A percentile compares a stretch with the other conserved stretches of the same genome.
phyloP scores from a whole-genome alignment of 2,113 vertebrate species.

The Mormyrus lacerda region DNA sequence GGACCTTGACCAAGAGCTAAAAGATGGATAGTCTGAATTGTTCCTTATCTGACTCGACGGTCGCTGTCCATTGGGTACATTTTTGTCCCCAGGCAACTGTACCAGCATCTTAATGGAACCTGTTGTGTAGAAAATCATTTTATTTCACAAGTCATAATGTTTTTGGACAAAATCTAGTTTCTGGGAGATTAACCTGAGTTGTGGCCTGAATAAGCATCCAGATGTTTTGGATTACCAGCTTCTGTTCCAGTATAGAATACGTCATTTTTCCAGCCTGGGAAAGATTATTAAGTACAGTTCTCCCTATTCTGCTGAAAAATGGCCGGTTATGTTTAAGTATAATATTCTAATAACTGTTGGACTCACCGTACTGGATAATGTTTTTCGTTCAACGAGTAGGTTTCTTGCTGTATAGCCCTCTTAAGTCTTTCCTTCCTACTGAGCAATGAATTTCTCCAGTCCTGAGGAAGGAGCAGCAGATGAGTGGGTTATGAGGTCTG shows the following conservation, averaged over 20 bases:
- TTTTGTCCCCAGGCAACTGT: neutral
- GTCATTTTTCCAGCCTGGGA: neutral
- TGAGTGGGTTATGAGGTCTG: neutral
- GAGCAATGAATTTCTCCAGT: neutral
- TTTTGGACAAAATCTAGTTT: neutral
- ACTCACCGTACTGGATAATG: neutral
- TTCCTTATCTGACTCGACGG: neutral
- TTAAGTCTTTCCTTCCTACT: neutral
- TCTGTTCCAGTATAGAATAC: neutral
- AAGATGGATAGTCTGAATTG: neutral
- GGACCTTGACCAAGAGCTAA: neutral
- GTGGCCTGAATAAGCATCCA: neutral
- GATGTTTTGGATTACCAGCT: neutral
- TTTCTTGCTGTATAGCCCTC: neutral
- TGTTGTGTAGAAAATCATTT: neutral
- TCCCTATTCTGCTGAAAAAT: neutral
- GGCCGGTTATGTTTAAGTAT: neutral
- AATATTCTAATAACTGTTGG: neutral
- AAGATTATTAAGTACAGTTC: neutral
- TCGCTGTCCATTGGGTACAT: neutral
- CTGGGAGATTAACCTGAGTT: neutral
- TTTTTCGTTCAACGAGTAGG: neutral
- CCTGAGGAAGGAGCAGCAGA: neutral
- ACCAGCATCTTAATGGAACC: neutral
- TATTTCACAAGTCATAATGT: neutral